A percentile compares a stretch with the other conserved stretches of the same genome.
Conservation (phyloP, 2,113 vertebrate species). For the Indicator indicator region DNA sequence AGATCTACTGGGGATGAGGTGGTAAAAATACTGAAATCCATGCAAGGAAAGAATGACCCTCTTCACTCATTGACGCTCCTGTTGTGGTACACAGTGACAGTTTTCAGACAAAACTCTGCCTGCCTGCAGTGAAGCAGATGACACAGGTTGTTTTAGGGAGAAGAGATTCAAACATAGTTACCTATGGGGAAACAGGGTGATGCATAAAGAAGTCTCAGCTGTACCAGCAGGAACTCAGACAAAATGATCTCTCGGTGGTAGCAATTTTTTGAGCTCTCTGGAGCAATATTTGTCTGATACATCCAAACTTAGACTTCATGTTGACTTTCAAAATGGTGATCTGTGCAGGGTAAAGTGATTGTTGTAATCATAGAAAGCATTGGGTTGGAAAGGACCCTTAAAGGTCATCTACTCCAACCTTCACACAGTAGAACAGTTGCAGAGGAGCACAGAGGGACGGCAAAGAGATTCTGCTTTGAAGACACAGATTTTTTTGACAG, state of each 20-base stretch:
- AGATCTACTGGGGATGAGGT: background rate
- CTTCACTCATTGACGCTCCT: background rate
- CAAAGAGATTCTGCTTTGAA: background rate
- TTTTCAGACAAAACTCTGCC: background rate
- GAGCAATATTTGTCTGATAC: background rate
- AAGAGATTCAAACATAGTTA: background rate
- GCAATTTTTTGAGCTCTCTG: background rate
- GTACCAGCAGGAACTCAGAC: background rate
- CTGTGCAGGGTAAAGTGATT: background rate
- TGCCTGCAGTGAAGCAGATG: background rate
- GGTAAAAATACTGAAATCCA: slow-evolving; percentile 20
- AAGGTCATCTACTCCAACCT: no score
- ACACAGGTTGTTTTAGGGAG: background rate
- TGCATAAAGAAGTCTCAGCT: accelerated
- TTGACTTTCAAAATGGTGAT: background rate
- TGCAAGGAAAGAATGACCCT: background rate
- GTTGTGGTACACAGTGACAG: background rate
- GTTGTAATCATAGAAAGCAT: background rate
- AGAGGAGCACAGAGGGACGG: background rate
- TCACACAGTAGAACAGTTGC: background rate
- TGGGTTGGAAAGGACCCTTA: no score
- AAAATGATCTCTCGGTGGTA: background rate
- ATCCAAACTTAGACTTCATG: background rate
- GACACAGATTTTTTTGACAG: background rate
- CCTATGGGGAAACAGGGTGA: background rate